Evolutionary conservation across 2,797 vertebrate species (phyloP).

Genomic region (Cuculus canorus): DNA sequence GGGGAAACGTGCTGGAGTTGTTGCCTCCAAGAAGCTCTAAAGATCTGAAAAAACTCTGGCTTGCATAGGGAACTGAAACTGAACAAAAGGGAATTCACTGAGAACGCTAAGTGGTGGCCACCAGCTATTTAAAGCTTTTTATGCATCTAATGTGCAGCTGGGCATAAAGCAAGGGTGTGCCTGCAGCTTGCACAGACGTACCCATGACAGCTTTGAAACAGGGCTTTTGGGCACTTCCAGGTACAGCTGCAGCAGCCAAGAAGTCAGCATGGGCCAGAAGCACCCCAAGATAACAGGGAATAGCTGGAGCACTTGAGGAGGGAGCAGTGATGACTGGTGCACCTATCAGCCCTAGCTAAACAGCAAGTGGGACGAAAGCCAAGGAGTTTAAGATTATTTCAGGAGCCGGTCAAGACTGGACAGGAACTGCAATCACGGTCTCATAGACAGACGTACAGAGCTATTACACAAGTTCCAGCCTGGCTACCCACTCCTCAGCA

Average conservation of each 20-base stretch:
- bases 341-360: background rate
- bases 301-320: background rate
- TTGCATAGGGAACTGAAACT: background rate
- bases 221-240: background rate
- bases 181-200: background rate
- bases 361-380: background rate
- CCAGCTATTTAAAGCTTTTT: slow-evolving; percentile 26
- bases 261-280: background rate
- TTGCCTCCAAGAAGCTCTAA: background rate
- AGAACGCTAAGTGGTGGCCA: background rate
- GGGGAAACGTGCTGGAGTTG: fast-evolving
- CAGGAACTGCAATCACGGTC: background rate
- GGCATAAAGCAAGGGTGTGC: background rate
- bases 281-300: background rate
- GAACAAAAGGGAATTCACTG: background rate
- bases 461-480: background rate
- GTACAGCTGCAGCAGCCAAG: background rate
- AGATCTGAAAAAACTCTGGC: background rate
- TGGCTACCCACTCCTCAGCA: background rate
- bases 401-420: background rate
- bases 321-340: background rate
- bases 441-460: background rate
- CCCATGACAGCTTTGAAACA: background rate
- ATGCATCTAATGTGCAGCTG: slow-evolving; percentile 1
- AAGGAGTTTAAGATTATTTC: background rate